phyloP scores from a whole-genome alignment of 2,113 vertebrate species.

The Pachyramphus minor region DNA sequence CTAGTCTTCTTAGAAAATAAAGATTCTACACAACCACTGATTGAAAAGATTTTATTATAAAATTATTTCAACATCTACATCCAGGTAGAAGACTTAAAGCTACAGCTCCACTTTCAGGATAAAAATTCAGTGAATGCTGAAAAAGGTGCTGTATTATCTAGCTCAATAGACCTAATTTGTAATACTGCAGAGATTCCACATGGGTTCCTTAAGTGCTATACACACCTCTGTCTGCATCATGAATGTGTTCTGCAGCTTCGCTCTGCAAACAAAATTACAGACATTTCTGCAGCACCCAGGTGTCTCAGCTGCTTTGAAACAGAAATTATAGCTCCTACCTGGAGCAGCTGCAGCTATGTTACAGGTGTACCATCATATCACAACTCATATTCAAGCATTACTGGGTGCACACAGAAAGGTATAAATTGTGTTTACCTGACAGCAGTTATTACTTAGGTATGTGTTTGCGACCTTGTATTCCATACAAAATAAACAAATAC shows the following conservation, averaged over 20 bases:
- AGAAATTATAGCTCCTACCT: background rate
- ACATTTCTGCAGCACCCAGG: background rate
- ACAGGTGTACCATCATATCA: background rate
- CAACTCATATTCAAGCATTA: background rate
- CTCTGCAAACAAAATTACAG: background rate
- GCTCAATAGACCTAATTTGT: background rate
- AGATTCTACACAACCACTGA: background rate
- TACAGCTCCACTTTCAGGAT: background rate
- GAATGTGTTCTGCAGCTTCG: background rate
- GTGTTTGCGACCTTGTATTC: background rate
- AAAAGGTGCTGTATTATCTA: background rate
- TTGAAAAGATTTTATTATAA: constrained; percentile 48
- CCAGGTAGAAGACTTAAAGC: background rate
- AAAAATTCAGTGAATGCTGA: background rate
- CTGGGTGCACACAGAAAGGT: background rate
- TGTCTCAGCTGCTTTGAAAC: background rate
- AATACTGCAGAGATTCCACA: background rate
- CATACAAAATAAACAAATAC: background rate
- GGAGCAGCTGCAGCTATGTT: background rate
- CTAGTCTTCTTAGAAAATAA: background rate
- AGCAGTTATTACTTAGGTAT: background rate
- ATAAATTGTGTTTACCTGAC: background rate
- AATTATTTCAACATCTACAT: constrained; percentile 14
- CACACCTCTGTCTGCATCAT: background rate
- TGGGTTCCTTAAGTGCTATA: background rate